Conservation (phyloP, 2,888 invertebrate genomes). For the Cheilosia pagana region DNA sequence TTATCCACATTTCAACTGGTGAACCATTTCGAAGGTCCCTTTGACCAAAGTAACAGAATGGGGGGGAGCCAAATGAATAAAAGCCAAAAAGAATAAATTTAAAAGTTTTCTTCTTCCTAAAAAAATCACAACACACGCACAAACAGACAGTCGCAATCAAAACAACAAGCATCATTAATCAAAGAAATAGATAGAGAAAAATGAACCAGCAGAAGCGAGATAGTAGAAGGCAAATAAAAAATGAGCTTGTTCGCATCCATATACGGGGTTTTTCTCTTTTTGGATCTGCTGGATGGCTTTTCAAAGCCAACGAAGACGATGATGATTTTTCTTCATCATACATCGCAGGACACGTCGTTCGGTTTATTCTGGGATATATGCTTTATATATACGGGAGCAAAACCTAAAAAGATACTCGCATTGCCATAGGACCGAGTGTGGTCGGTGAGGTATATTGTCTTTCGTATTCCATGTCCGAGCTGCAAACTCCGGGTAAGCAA, state of each 20-base stretch:
- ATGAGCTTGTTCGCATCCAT: neutral
- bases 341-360: conserved; percentile 43
- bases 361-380: conserved; percentile 35
- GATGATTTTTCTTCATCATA: conserved; percentile 63
- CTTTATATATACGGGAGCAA: conserved; percentile 7
- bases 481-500: neutral
- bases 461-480: neutral
- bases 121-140: conserved; percentile 15
- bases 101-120: conserved; percentile 19
- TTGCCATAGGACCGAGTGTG: neutral
- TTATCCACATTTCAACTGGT: conserved; percentile 42
- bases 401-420: conserved; percentile 8
- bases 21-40: conserved; percentile 37
- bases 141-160: conserved; percentile 10
- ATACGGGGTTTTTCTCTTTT: neutral
- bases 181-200: conserved; percentile 18
- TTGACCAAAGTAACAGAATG: conserved; percentile 12
- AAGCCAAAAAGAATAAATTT: conserved; percentile 27
- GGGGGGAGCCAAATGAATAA: neutral
- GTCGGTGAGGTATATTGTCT: neutral
- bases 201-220: neutral
- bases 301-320: conserved; percentile 14
- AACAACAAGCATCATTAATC: conserved; percentile 52
- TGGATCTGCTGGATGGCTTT: conserved; percentile 1
- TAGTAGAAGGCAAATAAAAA: neutral